These are phyloP conservation scores for Macquaria ambigua DNA, from an alignment of 2,113 vertebrate genomes.

Conservation along the genomic window DNA sequence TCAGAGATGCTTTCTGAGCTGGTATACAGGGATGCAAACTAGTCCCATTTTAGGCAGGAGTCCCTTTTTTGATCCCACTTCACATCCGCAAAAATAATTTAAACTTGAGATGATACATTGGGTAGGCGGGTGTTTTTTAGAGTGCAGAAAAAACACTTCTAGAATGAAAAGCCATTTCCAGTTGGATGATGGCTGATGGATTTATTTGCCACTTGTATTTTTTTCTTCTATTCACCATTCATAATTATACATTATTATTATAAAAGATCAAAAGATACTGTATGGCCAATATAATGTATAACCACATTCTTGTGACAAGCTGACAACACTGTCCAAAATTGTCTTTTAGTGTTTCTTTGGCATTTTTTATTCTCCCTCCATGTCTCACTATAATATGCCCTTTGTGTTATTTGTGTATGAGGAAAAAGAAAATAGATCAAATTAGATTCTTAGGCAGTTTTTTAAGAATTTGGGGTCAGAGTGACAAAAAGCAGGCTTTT, in stretches of 20 bases:
- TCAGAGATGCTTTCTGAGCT: slow-evolving; percentile 22
- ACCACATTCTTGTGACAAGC: neutral
- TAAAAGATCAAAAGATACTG: neutral
- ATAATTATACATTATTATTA: neutral
- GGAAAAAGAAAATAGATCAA: neutral
- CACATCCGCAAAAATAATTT: neutral
- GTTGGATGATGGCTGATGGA: neutral
- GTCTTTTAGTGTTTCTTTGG: neutral
- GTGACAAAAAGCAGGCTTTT: no score
- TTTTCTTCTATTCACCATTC: neutral
- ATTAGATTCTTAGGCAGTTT: neutral
- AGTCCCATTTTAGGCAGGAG: neutral
- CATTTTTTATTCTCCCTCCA: neutral
- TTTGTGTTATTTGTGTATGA: neutral
- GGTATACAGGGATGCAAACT: slow-evolving; percentile 57
- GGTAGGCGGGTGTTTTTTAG: neutral
- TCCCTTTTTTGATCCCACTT: neutral
- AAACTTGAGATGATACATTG: neutral
- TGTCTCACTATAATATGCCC: neutral
- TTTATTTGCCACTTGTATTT: neutral
- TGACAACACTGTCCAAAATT: neutral
- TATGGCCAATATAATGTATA: neutral
- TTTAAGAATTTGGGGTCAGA: neutral
- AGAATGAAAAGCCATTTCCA: no score
- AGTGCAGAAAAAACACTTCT: neutral